Percentiles rank a stretch among this genome's conserved stretches.
These are phyloP conservation scores for Siniperca obscura DNA, from an alignment of 2,797 vertebrate genomes.

Conservation along the genomic window DNA sequence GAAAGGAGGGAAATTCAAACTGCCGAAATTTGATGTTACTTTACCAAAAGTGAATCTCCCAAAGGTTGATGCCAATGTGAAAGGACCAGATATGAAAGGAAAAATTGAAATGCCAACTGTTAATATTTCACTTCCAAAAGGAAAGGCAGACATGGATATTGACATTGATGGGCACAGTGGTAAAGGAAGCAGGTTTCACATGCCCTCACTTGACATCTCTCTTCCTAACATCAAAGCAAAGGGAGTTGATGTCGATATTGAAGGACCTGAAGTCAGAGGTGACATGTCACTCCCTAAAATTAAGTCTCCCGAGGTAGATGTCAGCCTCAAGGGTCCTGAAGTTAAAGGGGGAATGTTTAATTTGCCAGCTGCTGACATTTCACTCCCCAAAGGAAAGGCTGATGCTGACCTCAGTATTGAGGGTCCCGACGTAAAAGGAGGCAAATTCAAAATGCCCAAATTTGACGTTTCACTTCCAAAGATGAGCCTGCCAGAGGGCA, in stretches of 20 bases:
- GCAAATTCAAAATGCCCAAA: slow-evolving; percentile 53
- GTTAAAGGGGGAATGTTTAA: slow-evolving; percentile 40
- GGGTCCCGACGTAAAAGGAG: slow-evolving; percentile 31
- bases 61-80: slow-evolving; percentile 43
- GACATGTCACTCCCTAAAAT: slow-evolving; percentile 36
- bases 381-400: slow-evolving; percentile 38
- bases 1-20: slow-evolving; percentile 56
- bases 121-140: slow-evolving; percentile 71
- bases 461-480: slow-evolving; percentile 63
- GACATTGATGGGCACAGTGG: slow-evolving; percentile 53
- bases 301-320: slow-evolving; percentile 24
- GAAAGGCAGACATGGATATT: slow-evolving; percentile 23
- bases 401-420: slow-evolving; percentile 36
- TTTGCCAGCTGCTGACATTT: slow-evolving; percentile 46
- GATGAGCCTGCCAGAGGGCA: slow-evolving; percentile 32
- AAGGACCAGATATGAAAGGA: slow-evolving; percentile 59
- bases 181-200: slow-evolving; percentile 60
- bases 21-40: slow-evolving; percentile 69
- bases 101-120: slow-evolving; percentile 68
- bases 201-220: slow-evolving; percentile 71
- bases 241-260: slow-evolving; percentile 36
- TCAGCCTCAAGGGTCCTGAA: slow-evolving; percentile 36
- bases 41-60: slow-evolving; percentile 62
- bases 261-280: slow-evolving; percentile 45
- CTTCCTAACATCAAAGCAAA: slow-evolving; percentile 62